A percentile compares a stretch with the other conserved stretches of the same genome.
Evolutionary conservation across 2,113 vertebrate genomes (phyloP).

Genomic region (Barbus barbus): DNA sequence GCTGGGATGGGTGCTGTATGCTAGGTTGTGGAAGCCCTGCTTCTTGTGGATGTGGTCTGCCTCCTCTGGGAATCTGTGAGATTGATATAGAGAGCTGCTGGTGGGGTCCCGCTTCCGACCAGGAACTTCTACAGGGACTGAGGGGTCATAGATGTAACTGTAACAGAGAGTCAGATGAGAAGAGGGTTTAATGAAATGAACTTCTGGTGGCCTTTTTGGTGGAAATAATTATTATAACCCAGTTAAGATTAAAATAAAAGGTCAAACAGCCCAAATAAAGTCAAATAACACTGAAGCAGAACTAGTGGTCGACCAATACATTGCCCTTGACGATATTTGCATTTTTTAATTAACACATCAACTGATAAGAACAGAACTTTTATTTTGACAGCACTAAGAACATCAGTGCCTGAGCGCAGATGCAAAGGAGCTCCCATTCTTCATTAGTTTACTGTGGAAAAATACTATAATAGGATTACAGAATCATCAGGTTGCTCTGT

Average conservation of each 20-base stretch:
- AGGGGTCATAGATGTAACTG: slow-evolving; percentile 77
- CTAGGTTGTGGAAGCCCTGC: slow-evolving; percentile 75
- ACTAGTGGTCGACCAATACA: neutral
- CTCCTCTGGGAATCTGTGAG: slow-evolving; percentile 54
- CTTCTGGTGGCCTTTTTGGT: neutral
- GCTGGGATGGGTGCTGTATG: slow-evolving; percentile 67
- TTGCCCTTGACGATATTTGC: no score
- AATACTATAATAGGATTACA: no score
- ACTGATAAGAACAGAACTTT: neutral
- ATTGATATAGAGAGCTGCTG: slow-evolving; percentile 67
- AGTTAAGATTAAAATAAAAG: neutral
- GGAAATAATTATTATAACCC: neutral
- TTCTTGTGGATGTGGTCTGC: slow-evolving; percentile 61
- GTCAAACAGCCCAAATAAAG: neutral
- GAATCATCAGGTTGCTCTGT: no score
- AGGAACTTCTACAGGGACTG: slow-evolving; percentile 62
- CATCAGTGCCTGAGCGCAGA: neutral
- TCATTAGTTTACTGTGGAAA: neutral
- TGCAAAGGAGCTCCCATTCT: neutral
- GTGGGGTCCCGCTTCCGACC: slow-evolving; percentile 65
- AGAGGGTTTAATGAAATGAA: neutral
- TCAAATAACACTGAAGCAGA: neutral
- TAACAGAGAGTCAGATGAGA: neutral
- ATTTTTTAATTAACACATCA: neutral
- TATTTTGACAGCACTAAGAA: neutral